phyloP scores from a whole-genome alignment of 64 coral and sea anemone species.

The Actinia equina region DNA sequence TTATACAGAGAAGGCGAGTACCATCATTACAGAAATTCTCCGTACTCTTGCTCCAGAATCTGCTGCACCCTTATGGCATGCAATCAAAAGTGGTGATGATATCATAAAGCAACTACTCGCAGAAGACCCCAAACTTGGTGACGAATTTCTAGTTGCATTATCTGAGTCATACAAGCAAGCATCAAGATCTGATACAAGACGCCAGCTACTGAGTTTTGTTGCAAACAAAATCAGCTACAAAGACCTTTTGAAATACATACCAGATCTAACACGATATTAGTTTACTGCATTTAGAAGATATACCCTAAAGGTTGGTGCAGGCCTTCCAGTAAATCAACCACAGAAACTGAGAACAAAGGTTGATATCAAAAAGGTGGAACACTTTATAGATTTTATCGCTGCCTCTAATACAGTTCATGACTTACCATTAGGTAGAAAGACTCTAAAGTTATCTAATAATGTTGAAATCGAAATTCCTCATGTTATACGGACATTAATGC shows the following conservation, averaged over 20 bases:
- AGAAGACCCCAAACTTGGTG: neutral
- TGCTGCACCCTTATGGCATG: slow-evolving; percentile 27
- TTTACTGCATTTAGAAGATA: slow-evolving; percentile 38
- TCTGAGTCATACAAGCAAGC: slow-evolving; percentile 46
- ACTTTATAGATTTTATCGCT: slow-evolving; percentile 41
- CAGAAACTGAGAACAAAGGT: slow-evolving; percentile 17
- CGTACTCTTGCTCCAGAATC: slow-evolving; percentile 27
- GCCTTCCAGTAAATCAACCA: neutral
- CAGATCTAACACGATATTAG: slow-evolving; percentile 25
- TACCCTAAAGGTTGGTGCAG: slow-evolving; percentile 6
- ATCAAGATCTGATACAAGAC: slow-evolving; percentile 2
- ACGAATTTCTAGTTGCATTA: neutral
- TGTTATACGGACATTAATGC: slow-evolving; percentile 19
- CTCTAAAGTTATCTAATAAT: slow-evolving; percentile 8
- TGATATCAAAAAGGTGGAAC: slow-evolving; percentile 25
- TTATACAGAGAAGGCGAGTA: slow-evolving; percentile 11
- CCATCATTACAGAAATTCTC: slow-evolving; percentile 19
- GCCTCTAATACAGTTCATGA: slow-evolving; percentile 30
- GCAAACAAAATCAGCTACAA: slow-evolving; percentile 28
- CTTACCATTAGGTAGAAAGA: slow-evolving; percentile 33
- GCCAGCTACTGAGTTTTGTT: slow-evolving; percentile 39
- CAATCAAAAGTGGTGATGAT: slow-evolving; percentile 14
- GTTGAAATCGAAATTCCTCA: neutral
- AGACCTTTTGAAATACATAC: neutral
- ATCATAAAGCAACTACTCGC: neutral